Evolutionary conservation across 2,113 vertebrate genomes (phyloP).

Genomic region (Cephalopterus ornatus): DNA sequence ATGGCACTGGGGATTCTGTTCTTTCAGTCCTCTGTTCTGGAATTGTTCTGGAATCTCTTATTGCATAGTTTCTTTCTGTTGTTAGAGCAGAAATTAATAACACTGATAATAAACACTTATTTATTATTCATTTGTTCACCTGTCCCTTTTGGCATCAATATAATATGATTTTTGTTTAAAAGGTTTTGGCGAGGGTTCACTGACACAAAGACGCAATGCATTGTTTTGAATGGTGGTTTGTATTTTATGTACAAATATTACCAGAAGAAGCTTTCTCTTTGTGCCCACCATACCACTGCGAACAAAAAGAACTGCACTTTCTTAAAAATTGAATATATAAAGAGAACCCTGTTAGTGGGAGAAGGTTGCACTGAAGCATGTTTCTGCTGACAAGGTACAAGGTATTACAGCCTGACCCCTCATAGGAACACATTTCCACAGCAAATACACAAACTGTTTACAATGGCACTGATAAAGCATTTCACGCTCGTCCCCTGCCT

Average conservation of each 20-base stretch:
- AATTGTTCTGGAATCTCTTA: accelerated
- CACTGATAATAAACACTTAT: not conserved
- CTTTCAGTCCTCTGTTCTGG: accelerated
- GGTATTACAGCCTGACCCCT: not conserved
- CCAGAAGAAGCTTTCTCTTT: not conserved
- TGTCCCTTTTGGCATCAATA: not conserved
- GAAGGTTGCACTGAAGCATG: not conserved
- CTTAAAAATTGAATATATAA: not conserved
- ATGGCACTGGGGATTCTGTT: not conserved
- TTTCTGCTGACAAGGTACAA: slow-evolving; percentile 3
- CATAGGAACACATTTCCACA: not conserved
- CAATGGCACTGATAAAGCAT: not conserved
- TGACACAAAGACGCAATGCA: not conserved
- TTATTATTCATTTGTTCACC: not conserved
- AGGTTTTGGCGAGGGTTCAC: not conserved
- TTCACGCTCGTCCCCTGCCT: not conserved
- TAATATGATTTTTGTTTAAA: not conserved
- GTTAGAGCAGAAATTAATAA: not conserved
- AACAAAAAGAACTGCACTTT: not conserved
- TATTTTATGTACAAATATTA: not conserved
- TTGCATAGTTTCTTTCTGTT: not conserved
- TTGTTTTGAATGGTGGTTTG: not conserved
- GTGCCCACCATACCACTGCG: not conserved
- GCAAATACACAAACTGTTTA: not conserved
- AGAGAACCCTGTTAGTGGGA: not conserved